Evolutionary conservation across 1,140 invertebrate genomes (phyloP), one percentile per base, ranked within the genome.

Genomic region (Euglossa dilemma): DNA sequence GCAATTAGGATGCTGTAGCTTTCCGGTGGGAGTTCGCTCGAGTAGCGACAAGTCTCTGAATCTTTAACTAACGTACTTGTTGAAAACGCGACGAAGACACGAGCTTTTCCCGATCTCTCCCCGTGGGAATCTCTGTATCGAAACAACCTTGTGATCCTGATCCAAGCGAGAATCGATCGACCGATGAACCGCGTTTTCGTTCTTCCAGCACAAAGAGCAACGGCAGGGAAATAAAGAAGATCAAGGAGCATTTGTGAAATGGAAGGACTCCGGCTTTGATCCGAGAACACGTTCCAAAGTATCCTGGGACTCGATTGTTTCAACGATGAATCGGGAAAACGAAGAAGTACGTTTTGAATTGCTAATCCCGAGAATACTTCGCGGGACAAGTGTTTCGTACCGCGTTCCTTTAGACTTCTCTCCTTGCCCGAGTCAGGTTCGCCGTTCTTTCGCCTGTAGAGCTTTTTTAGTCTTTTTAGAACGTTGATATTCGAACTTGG

Each of bases 271-370:
- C 61, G 74, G 54, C 66, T 87, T 79, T 63, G 81, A 66, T 54
- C 43, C 9, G 43, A 50, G 63, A 57, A 50, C 66, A 67, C 59
- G 36, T 74, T 23, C 52, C 14, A 57, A 67, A 66, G 70, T 64
- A 47, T 25, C 63, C 57, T 45, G 63, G 52, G 36, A 36, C 28
- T 67, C 47, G 75, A 63, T 54, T 59, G 66, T 76, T 54, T 64
- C 45, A 82, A 91, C 84, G 78, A 93, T 94, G 93, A 94, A 94
- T 91, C 93, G 91, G 74, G 93, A 93, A 76, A 94, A 91, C 91
- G 93, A 93, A 75, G 93, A 93, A 91, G 93, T 94, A 86, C 90
- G 92, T 87, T n/a, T 84, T 1, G 23, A 50, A 14, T 6, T 63
- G 6, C 2, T 6, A 61, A 47, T n/a, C 50, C 18, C 5, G 23